Percentiles rank a stretch among this genome's conserved stretches.
phyloP scores from a whole-genome alignment of 2,888 invertebrate species.

The Fissipunctia ypsillon region DNA sequence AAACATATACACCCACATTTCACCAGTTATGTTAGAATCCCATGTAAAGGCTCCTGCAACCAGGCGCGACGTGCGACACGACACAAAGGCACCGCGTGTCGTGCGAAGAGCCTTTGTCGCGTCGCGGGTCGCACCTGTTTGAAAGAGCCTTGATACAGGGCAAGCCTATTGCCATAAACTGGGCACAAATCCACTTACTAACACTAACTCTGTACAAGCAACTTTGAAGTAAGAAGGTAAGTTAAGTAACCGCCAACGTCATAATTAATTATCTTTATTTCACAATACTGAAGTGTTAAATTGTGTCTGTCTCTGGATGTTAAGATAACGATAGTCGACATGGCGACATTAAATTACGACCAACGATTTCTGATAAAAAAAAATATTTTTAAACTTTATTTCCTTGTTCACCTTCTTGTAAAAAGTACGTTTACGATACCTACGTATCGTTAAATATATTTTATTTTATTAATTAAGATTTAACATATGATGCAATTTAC shows the following conservation, averaged over 20 bases:
- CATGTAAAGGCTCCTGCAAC: too few relatives aligned
- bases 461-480: conserved; percentile 24
- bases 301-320: conserved; percentile 48
- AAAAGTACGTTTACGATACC: conserved; percentile 15
- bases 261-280: conserved; percentile 42
- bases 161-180: too few relatives aligned
- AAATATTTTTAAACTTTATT: conserved; percentile 34
- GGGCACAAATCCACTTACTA: too few relatives aligned
- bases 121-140: too few relatives aligned
- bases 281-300: conserved; percentile 40
- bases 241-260: too few relatives aligned
- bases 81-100: too few relatives aligned
- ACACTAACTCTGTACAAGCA: neutral
- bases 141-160: too few relatives aligned
- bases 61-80: too few relatives aligned
- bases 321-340: conserved; percentile 35
- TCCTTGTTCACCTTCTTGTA: conserved; percentile 44
- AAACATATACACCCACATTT: too few relatives aligned
- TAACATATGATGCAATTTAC: conserved; percentile 4
- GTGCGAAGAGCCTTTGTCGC: too few relatives aligned
- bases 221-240: too few relatives aligned
- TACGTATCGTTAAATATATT: conserved; percentile 1
- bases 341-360: conserved; percentile 23
- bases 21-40: too few relatives aligned
- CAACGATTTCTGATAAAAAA: conserved; percentile 39